Evolutionary conservation across 2,888 invertebrate genomes (phyloP).

Genomic region (Bugula neritina): DNA sequence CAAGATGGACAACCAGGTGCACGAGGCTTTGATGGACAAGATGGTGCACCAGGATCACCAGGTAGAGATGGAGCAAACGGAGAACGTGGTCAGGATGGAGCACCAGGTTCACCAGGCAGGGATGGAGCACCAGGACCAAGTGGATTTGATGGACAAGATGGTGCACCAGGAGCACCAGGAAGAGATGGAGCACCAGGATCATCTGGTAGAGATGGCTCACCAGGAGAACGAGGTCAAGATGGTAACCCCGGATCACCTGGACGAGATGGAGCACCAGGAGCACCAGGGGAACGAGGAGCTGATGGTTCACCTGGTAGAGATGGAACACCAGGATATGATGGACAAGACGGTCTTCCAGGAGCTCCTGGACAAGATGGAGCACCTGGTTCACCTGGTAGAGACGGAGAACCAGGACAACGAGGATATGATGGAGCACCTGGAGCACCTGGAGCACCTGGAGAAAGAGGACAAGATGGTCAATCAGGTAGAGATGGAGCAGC

Average conservation of each 20-base stretch:
- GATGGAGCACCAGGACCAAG: constrained; percentile 8
- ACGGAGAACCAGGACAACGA: constrained; percentile 17
- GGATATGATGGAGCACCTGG: not conserved
- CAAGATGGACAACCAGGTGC: constrained; percentile 24
- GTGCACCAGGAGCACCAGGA: constrained; percentile 27
- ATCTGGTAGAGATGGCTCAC: constrained; percentile 21
- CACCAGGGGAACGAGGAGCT: not conserved
- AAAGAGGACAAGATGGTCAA: not conserved
- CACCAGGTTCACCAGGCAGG: not conserved
- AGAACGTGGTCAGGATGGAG: not conserved
- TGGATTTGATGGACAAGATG: constrained; percentile 27
- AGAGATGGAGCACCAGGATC: constrained; percentile 20
- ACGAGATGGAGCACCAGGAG: constrained; percentile 5
- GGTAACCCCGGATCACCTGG: constrained; percentile 30
- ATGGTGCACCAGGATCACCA: constrained; percentile 27
- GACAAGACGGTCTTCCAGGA: not conserved
- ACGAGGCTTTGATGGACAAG: constrained; percentile 19
- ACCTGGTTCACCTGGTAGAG: not conserved
- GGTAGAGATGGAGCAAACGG: not conserved
- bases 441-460: not conserved
- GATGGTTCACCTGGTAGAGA: constrained; percentile 11
- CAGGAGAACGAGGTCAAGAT: constrained; percentile 29
- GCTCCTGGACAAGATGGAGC: not conserved
- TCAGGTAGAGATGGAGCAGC: constrained; percentile 10
- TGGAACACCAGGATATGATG: constrained; percentile 6